Base-by-base conservation (phyloP, 2,113 vertebrate genomes). In the Cranoglanis bouderius region DNA sequence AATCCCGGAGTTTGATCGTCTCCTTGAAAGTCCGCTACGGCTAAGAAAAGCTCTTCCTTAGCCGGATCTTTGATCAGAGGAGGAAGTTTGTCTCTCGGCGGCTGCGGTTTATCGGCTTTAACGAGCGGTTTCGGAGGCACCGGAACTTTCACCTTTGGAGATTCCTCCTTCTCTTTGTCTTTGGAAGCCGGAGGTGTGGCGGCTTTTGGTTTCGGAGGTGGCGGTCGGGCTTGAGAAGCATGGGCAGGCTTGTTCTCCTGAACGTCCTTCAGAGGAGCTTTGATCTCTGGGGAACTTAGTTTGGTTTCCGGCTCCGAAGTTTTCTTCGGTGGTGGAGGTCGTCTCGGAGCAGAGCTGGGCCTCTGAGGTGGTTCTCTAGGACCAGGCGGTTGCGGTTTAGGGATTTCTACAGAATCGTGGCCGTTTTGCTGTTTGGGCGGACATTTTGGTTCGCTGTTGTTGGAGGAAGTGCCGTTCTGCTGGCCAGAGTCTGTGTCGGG, bases 271-370 rank as follows among this genome's bases (percentile, higher is more conserved):
- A 89, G 86, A 0, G 94, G 93, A 12, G 93, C 88, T 92, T 95
- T 95, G 86, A 90, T 89, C 86, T 99, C 97, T 0, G 90, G 93
- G 0, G 94, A 35, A 32, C 96, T 95, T 72, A 91, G 35, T 77
- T 86, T 86, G 53, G 16, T 26, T 86, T 86, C 89, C 0, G 96
- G 90, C 0, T 91, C 94, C 0, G 94, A 89, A 0, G 85, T 88
- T 95, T 99, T 99, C 93, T 98, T 99, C 0, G 98, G 98, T 2
- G 98, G 98, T 0, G 98, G 98, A 0, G 98, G 98, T 94, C 98
- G 95, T 91, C 96, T 96, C 24, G 98, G 98, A 0, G 93, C 97
- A 84, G 95, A 19, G 0, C 93, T 92, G 0, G 97, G 98, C 92
- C 97, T 97, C 92, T 97, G 97, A 0, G 95, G 95, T 0, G 92